Evolutionary conservation across 2,113 vertebrate genomes (phyloP).

Genomic region (Albula glossodonta): DNA sequence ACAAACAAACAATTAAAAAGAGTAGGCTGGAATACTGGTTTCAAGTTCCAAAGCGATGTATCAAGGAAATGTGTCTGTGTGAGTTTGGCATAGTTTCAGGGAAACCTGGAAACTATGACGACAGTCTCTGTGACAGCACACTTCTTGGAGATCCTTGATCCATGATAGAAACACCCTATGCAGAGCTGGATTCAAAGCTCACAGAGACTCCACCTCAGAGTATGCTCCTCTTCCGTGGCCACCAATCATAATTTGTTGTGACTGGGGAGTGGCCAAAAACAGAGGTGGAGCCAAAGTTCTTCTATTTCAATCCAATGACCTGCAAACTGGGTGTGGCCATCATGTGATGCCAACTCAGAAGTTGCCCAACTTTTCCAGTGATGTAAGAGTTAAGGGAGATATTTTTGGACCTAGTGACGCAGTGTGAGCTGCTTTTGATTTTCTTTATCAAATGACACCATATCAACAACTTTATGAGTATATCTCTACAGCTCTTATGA

Average conservation of each 20-base stretch:
- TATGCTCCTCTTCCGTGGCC: neutral
- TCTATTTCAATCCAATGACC: neutral
- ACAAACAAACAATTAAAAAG: neutral
- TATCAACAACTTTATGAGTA: too few species aligned
- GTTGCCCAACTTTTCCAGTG: neutral
- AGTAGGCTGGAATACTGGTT: neutral
- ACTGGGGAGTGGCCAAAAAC: neutral
- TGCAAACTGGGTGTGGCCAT: constrained; percentile 3
- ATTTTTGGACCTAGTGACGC: neutral
- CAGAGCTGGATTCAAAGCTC: neutral
- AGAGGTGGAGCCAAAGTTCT: neutral
- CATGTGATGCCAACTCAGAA: neutral
- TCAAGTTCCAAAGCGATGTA: neutral
- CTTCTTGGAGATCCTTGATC: neutral
- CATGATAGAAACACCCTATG: neutral
- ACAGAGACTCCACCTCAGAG: neutral
- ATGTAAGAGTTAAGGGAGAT: neutral
- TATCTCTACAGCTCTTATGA: too few species aligned
- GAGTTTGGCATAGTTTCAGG: neutral
- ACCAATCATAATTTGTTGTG: neutral
- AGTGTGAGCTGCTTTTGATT: neutral
- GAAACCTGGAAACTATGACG: constrained; percentile 2
- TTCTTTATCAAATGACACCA: neutral
- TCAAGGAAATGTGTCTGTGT: neutral
- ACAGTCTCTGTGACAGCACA: neutral